A percentile compares a stretch with the other conserved stretches of the same genome.
Conservation (phyloP, 2,113 vertebrate genomes). For the Ptychochromis oligacanthus region DNA sequence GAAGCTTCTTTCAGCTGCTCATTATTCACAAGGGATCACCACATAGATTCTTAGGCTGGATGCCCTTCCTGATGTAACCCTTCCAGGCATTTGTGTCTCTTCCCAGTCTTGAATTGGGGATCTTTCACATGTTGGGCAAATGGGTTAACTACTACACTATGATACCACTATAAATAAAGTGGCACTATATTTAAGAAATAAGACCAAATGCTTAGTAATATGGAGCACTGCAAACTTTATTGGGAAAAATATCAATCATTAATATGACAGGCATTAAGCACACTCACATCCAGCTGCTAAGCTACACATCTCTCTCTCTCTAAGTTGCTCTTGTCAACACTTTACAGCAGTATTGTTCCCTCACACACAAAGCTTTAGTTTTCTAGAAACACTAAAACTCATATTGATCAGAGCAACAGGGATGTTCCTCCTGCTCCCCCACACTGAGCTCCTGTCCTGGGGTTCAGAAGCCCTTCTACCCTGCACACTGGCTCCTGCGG, state of each 20-base stretch:
- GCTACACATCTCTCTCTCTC: not conserved
- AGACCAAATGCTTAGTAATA: accelerated
- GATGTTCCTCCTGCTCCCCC: slow-evolving; percentile 4
- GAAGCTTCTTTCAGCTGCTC: too few species aligned
- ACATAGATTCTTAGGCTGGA: too few species aligned
- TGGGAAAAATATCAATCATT: accelerated
- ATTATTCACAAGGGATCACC: too few species aligned
- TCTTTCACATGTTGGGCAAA: too few species aligned
- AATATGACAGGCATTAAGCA: not conserved
- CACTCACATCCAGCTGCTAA: not conserved
- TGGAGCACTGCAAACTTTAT: not conserved
- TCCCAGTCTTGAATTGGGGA: too few species aligned
- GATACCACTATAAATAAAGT: too few species aligned
- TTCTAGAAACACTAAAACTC: not conserved
- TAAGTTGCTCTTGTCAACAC: not conserved
- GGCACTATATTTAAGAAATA: accelerated
- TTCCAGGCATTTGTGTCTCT: too few species aligned
- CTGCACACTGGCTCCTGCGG: slow-evolving; percentile 47
- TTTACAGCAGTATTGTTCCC: too few species aligned
- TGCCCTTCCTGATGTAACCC: too few species aligned
- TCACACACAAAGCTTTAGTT: not conserved
- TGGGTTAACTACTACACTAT: too few species aligned
- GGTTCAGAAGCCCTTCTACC: slow-evolving; percentile 20
- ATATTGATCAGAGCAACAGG: slow-evolving; percentile 1
- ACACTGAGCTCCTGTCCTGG: slow-evolving; percentile 29